Conservation (phyloP, 2,888 invertebrate genomes). For the Heliconius sara region DNA sequence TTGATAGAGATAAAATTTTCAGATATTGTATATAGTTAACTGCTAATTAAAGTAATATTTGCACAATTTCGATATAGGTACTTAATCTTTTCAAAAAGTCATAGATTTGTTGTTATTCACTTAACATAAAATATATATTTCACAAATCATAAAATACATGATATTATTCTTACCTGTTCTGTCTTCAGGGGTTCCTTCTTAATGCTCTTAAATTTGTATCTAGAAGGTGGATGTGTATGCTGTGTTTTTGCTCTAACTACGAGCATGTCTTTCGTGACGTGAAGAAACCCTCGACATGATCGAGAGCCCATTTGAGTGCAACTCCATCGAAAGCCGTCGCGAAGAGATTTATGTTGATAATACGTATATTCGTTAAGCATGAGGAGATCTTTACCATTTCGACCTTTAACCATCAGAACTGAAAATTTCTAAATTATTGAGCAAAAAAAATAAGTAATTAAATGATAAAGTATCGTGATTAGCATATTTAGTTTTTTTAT, state of each 20-base stretch:
- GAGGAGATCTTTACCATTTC: conserved; percentile 73
- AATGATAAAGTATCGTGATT: not conserved
- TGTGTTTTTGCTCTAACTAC: conserved; percentile 73
- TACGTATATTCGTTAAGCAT: conserved; percentile 79
- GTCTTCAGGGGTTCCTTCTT: conserved; percentile 54
- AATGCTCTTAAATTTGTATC: conserved; percentile 64
- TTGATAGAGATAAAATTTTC: too few species aligned
- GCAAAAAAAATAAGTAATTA: not conserved
- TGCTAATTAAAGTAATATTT: too few species aligned
- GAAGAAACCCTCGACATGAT: conserved; percentile 75
- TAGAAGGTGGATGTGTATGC: conserved; percentile 76
- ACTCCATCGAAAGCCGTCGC: conserved; percentile 78
- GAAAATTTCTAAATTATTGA: conserved; percentile 53
- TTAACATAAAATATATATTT: not conserved
- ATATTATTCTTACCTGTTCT: conserved; percentile 49
- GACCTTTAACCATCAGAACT: conserved; percentile 76
- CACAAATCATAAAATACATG: not conserved
- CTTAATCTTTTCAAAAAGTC: too few species aligned
- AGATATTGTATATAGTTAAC: too few species aligned
- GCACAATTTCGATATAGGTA: too few species aligned
- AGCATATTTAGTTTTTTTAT: not conserved
- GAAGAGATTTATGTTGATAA: conserved; percentile 74
- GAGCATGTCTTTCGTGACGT: conserved; percentile 72
- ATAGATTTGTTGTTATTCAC: too few species aligned
- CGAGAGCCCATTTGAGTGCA: conserved; percentile 80